Base-by-base conservation (phyloP, 2,888 invertebrate genomes). In the Acanthopleura granulata region DNA sequence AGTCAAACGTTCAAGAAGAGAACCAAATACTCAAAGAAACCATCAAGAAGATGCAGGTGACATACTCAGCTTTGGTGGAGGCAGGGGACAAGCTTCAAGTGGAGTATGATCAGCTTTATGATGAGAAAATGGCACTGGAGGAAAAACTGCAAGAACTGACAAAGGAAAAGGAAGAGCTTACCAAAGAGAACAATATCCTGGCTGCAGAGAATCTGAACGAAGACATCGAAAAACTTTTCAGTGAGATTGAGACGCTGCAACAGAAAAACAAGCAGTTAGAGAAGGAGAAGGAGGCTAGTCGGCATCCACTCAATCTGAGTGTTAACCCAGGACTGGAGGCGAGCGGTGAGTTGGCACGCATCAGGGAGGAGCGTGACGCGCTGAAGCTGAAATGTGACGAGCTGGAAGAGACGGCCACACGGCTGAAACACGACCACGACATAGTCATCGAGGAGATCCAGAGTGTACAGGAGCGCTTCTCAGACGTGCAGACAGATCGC, bases 31-130 rank as follows among this genome's bases (percentile, higher is more conserved):
- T 74, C 30, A 74, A 69, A 27, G 30, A 69, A n/a, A 70, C 40
- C 27, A 18, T 86, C 40, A 82, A 82, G 62, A 82, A 83, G 62
- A 77, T 87, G 51, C 76, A 84, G 72, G 75, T 78, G 40, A 85
- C 84, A 12, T 86, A 84, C 70, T 80, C 78, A 62, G 82, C 81
- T 62, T 74, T 84, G 49, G 83, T 84, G 22, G 80, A 83, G 72
- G 87, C 87, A 49, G 87, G 87, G 0, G 87, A 87, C 79, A 84
- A 86, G 77, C 78, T 87, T 14, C 87, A 87, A 49, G 74, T 76
- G 18, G 81, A 82, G 75, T 84, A 82, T 72, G 84, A 84, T 76
- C 81, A 82, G 70, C 71, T 82, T 57, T 76, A 80, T 18, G 16
- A 76, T 18, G 86, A 86, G 72, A 57, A 72, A 49, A 18, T 22